phyloP scores from a whole-genome alignment of 2,113 vertebrate genomes.

The Chascanopsetta lugubris region DNA sequence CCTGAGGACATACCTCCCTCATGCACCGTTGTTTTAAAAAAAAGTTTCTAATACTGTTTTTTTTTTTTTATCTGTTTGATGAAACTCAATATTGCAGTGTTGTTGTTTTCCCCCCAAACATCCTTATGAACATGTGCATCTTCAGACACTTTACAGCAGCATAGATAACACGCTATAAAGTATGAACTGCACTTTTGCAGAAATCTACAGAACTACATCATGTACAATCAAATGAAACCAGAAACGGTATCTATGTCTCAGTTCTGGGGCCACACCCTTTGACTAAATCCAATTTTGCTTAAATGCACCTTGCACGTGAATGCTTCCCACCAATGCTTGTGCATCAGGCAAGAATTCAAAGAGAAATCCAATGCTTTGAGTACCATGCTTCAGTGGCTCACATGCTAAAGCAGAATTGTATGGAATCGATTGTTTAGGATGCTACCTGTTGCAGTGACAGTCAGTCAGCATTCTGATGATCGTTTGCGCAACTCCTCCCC shows the following conservation, averaged over 20 bases:
- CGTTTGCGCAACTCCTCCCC: too few relatives aligned
- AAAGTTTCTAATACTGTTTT: not conserved
- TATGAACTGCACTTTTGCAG: conserved; percentile 19
- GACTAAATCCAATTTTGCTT: too few relatives aligned
- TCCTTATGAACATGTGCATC: not conserved
- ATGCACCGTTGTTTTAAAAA: not conserved
- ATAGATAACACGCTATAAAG: conserved; percentile 10
- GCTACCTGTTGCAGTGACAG: too few relatives aligned
- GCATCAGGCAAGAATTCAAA: too few relatives aligned
- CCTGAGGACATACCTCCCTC: not conserved
- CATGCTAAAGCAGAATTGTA: too few relatives aligned
- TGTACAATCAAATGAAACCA: conserved; percentile 52
- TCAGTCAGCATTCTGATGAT: too few relatives aligned
- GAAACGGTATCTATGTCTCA: conserved; percentile 9
- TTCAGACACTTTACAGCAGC: conserved; percentile 7
- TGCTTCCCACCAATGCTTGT: too few relatives aligned
- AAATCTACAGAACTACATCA: conserved; percentile 19
- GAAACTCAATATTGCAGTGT: conserved; percentile 38
- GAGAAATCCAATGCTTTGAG: too few relatives aligned
- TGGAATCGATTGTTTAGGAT: too few relatives aligned
- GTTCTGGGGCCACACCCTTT: not conserved
- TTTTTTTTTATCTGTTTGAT: not conserved
- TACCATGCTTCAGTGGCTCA: too few relatives aligned
- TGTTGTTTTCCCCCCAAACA: conserved; percentile 21
- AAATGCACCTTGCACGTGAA: too few relatives aligned